Conservation (phyloP, 2,888 invertebrate genomes). For the Lysandra coridon region DNA sequence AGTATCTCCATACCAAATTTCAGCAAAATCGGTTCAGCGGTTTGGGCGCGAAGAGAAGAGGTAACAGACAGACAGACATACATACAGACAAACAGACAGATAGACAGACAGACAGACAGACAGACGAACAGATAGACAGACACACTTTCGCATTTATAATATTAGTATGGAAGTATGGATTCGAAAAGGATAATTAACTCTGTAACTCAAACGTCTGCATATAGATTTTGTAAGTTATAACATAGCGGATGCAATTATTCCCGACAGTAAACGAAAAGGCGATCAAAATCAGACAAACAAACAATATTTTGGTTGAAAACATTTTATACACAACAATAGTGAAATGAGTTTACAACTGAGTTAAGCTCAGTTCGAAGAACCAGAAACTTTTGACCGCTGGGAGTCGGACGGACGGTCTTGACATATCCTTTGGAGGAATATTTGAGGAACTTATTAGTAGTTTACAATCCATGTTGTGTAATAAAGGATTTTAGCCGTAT, state of each 20-base stretch:
- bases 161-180: too few relatives aligned
- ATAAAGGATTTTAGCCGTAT: constrained; percentile 15
- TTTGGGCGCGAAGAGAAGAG: too few relatives aligned
- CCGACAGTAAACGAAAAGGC: background rate
- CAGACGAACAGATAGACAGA: too few relatives aligned
- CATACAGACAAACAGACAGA: too few relatives aligned
- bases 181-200: too few relatives aligned
- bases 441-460: constrained; percentile 32
- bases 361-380: constrained; percentile 54
- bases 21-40: too few relatives aligned
- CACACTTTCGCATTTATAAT: too few relatives aligned
- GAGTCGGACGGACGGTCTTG: constrained; percentile 56
- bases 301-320: constrained; percentile 1
- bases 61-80: too few relatives aligned
- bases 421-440: constrained; percentile 52
- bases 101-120: too few relatives aligned
- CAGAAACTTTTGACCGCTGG: constrained; percentile 57
- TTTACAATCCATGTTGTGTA: constrained; percentile 23
- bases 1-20: too few relatives aligned
- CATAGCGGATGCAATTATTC: background rate
- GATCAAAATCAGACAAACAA: background rate
- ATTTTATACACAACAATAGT: constrained; percentile 33
- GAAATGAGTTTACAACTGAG: constrained; percentile 38
- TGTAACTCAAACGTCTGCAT: too few relatives aligned
- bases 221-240: background rate